A percentile compares a stretch with the other conserved stretches of the same genome.
Conservation (phyloP, 2,888 invertebrate species). For the Nemurella pictetii region DNA sequence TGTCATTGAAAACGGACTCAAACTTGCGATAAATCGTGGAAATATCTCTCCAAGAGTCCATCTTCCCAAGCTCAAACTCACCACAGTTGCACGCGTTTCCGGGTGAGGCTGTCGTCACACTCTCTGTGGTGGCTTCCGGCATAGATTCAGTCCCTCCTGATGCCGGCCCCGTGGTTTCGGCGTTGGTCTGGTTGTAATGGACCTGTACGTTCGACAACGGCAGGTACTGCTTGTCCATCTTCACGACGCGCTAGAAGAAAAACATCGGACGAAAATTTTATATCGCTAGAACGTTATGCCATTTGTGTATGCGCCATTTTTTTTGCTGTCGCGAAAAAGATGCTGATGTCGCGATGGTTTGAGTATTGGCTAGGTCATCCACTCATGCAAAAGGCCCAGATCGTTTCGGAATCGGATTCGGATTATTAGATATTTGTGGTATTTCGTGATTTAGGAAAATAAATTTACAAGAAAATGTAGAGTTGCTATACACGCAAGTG, state of each 20-base stretch:
- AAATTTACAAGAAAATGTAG: neutral
- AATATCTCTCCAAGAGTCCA: neutral
- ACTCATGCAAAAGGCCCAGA: neutral
- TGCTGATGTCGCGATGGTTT: neutral
- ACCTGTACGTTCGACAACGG: slow-evolving; percentile 45
- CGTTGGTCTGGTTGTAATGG: slow-evolving; percentile 46
- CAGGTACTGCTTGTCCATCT: slow-evolving; percentile 41
- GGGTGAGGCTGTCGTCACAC: neutral
- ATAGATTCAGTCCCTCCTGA: slow-evolving; percentile 13
- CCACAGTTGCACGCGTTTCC: slow-evolving; percentile 34
- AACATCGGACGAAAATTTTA: neutral
- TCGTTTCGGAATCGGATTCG: no score
- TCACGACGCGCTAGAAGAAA: slow-evolving; percentile 33
- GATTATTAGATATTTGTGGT: neutral
- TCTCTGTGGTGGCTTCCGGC: slow-evolving; percentile 1
- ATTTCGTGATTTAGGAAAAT: neutral
- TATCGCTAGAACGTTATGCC: neutral
- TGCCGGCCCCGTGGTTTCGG: slow-evolving; percentile 18
- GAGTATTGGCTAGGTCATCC: neutral
- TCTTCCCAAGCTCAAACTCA: neutral
- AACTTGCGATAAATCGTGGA: neutral
- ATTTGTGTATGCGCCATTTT: neutral
- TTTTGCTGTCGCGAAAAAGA: neutral
- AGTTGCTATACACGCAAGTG: no score
- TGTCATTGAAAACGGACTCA: slow-evolving; percentile 17